These are phyloP conservation scores for Mesitornis unicolor DNA, from an alignment of 2,113 vertebrate species.

Conservation along the genomic window DNA sequence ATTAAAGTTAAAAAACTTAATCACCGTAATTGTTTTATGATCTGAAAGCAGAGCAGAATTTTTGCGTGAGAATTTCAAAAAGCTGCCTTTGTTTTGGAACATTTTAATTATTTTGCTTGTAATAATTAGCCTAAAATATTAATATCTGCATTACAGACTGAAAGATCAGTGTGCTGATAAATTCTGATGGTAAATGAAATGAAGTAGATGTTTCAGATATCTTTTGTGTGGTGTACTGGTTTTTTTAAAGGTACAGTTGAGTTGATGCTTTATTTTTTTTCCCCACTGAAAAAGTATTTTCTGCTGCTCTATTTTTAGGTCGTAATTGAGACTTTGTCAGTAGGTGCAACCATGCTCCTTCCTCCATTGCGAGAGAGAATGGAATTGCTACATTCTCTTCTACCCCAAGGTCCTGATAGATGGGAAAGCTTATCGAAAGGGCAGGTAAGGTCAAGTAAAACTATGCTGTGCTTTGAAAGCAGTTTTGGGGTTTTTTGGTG, in stretches of 20 bases:
- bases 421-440: slow-evolving; percentile 99
- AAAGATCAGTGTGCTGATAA: not conserved
- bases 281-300: not conserved
- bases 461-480: not conserved
- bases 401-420: slow-evolving; percentile 95
- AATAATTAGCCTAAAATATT: not conserved
- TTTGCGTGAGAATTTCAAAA: not conserved
- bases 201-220: not conserved
- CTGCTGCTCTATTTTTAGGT: slow-evolving; percentile 76
- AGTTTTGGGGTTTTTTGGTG: too few relatives aligned
- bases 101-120: not conserved
- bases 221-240: fast-evolving
- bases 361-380: slow-evolving; percentile 94
- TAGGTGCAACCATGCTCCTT: slow-evolving; percentile 96
- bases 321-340: slow-evolving; percentile 96
- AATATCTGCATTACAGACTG: not conserved
- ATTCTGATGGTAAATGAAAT: not conserved
- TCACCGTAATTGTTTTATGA: not conserved
- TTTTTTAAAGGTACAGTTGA: not conserved
- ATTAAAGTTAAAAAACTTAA: not conserved
- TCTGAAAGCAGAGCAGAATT: not conserved
- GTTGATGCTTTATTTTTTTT: not conserved
- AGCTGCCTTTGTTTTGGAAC: not conserved
- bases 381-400: slow-evolving; percentile 93
- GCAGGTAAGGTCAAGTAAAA: slow-evolving; percentile 79